A percentile compares a stretch with the other conserved stretches of the same genome.
phyloP scores from a whole-genome alignment of 2,888 invertebrate species.

The Lysandra bellargus region DNA sequence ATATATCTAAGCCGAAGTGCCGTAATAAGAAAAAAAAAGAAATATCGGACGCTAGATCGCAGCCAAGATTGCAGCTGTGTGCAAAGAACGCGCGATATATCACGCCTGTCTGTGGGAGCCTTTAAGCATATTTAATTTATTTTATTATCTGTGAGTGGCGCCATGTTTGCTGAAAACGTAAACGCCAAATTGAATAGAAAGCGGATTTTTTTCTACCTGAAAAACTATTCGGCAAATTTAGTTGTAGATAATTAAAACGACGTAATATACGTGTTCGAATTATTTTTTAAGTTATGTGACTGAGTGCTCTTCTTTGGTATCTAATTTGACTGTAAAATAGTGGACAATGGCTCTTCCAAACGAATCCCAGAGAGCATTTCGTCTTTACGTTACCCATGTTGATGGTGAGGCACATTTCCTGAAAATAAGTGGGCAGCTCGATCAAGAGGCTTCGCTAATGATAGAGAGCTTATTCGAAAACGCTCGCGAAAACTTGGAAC shows the following conservation, averaged over 20 bases:
- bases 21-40: too few relatives aligned
- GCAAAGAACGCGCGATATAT: too few relatives aligned
- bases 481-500: constrained; percentile 66
- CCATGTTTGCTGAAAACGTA: constrained; percentile 72
- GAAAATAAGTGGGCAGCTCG: constrained; percentile 86
- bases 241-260: constrained; percentile 36
- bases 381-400: constrained; percentile 83
- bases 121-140: too few relatives aligned
- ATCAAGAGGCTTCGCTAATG: constrained; percentile 77
- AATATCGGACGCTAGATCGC: too few relatives aligned
- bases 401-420: constrained; percentile 85
- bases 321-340: constrained; percentile 40
- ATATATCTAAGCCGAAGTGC: too few relatives aligned
- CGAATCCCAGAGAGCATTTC: constrained; percentile 63
- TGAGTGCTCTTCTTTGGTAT: constrained; percentile 37
- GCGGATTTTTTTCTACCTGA: constrained; percentile 52
- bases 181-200: constrained; percentile 66
- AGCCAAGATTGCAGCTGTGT: too few relatives aligned
- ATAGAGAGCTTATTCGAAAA: constrained; percentile 76
- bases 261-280: constrained; percentile 42
- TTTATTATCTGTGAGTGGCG: constrained; percentile 42
- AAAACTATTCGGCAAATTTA: constrained; percentile 50
- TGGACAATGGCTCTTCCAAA: constrained; percentile 59
- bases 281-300: constrained; percentile 54
- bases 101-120: too few relatives aligned